Percentiles rank a stretch among this genome's conserved stretches.
Conservation (phyloP, 2,113 vertebrate species). For the Aegithalos caudatus region DNA sequence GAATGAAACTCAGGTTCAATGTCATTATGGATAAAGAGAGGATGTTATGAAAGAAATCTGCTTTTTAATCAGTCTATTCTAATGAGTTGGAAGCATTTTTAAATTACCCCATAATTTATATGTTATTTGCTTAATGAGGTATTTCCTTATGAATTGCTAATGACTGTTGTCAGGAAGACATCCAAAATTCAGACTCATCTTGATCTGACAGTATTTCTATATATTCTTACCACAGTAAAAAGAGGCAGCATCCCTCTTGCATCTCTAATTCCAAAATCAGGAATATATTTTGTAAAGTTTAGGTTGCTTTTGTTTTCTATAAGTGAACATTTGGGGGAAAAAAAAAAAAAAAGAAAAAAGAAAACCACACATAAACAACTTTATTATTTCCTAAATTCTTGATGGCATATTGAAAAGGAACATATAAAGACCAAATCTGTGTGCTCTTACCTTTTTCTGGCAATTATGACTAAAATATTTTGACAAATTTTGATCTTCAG, state of each 20-base stretch:
- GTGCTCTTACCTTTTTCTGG: not conserved
- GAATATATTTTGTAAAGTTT: not conserved
- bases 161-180: not conserved
- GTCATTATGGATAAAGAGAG: not conserved
- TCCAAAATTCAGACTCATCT: conserved; percentile 3
- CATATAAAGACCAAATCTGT: not conserved
- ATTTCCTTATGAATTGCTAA: conserved; percentile 53
- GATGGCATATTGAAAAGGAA: not conserved
- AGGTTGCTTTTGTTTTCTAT: not conserved
- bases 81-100: conserved; percentile 30
- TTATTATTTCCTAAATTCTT: not conserved
- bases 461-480: not conserved
- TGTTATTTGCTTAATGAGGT: conserved; percentile 43
- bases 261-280: not conserved
- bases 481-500: not conserved
- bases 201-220: not conserved
- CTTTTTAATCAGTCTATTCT: conserved; percentile 26
- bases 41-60: not conserved
- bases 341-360: not conserved
- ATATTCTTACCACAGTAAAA: not conserved
- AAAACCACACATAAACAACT: not conserved
- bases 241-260: accelerated
- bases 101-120: conserved; percentile 39
- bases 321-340: not conserved
- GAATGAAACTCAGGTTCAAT: not conserved